A percentile compares a stretch with the other conserved stretches of the same genome.
phyloP scores from a whole-genome alignment of 2,888 invertebrate species.

The Hyposoter didymator region DNA sequence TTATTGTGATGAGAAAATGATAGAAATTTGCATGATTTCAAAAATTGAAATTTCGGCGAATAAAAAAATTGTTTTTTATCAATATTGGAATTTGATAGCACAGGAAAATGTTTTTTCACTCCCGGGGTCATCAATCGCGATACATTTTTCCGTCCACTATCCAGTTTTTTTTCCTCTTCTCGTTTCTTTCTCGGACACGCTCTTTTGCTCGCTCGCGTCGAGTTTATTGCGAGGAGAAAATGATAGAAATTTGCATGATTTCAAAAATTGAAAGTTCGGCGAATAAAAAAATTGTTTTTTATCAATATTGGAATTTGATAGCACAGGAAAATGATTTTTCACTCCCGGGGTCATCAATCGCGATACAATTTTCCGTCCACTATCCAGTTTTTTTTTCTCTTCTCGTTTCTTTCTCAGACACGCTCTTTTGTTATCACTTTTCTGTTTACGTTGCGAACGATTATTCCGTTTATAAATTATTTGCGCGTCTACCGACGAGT shows the following conservation, averaged over 20 bases:
- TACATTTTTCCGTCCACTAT: too few relatives aligned
- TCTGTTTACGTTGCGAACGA: constrained; percentile 12
- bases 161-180: too few relatives aligned
- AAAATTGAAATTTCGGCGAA: background rate
- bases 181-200: too few relatives aligned
- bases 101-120: constrained; percentile 15
- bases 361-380: background rate
- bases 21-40: background rate
- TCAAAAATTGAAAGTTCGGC: background rate
- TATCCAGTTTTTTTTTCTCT: constrained; percentile 9
- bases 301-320: background rate
- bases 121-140: constrained; percentile 20
- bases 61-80: background rate
- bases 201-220: too few relatives aligned
- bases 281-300: background rate
- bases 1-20: background rate
- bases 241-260: background rate
- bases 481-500: constrained; percentile 42
- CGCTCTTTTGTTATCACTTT: constrained; percentile 20
- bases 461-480: constrained; percentile 59
- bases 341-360: constrained; percentile 42
- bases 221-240: background rate
- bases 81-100: background rate
- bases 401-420: constrained; percentile 1
- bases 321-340: constrained; percentile 1